Evolutionary conservation across 2,797 vertebrate genomes (phyloP).

Genomic region (Gallinago solitaria): DNA sequence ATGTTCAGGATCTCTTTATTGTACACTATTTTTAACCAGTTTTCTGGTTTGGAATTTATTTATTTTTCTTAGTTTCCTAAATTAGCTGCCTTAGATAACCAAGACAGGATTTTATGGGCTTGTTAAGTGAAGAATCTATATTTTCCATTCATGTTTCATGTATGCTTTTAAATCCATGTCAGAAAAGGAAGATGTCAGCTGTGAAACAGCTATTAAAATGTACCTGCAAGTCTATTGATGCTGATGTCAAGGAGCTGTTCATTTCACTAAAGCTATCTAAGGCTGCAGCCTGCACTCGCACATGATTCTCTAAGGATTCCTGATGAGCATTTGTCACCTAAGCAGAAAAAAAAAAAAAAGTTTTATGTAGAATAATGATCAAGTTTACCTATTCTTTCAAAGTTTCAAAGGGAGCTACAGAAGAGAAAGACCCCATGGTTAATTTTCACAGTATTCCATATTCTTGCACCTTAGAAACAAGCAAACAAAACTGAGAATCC

Average conservation of each 20-base stretch:
- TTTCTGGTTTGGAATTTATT: not conserved
- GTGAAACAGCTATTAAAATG: slow-evolving; percentile 26
- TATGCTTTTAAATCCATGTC: not conserved
- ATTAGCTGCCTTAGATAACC: not conserved
- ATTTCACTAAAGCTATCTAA: slow-evolving; percentile 92
- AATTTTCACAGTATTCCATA: not conserved
- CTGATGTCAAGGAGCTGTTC: slow-evolving; percentile 88
- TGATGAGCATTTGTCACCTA: slow-evolving; percentile 86
- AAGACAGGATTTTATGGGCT: not conserved
- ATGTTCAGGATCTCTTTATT: not conserved
- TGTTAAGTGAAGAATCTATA: not conserved
- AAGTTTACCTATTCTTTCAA: slow-evolving; percentile 4
- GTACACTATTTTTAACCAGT: not conserved
- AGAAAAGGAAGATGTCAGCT: slow-evolving; percentile 25
- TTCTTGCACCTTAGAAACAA: not conserved
- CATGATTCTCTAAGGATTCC: slow-evolving; percentile 87
- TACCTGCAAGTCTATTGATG: slow-evolving; percentile 93
- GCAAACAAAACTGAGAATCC: not conserved
- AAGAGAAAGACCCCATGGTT: not conserved
- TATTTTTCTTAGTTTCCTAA: not conserved
- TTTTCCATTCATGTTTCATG: not conserved
- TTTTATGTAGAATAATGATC: slow-evolving; percentile 15
- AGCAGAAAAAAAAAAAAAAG: slow-evolving; percentile 7
- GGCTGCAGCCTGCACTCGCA: slow-evolving; percentile 84
- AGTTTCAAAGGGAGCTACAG: not conserved